Evolutionary conservation across 2,888 invertebrate genomes (phyloP), one percentile per base, ranked within the genome.

Genomic region (Exocentrus adspersus): DNA sequence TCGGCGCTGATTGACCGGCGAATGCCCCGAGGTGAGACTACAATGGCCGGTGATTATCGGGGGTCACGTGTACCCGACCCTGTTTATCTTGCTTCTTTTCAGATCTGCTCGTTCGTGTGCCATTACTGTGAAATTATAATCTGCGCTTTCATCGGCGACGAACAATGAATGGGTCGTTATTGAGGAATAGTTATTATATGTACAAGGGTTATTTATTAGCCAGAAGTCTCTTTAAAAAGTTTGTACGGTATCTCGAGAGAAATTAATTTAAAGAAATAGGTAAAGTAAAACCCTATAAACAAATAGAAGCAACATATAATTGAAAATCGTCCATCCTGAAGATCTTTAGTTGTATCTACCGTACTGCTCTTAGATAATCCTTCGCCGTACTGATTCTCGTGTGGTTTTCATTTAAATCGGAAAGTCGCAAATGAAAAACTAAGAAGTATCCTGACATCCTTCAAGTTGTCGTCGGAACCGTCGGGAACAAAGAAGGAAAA

Each of bases 1-100:
- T 77, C 75, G 76, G 67, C 69, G 70, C 72, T 80, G 79, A 81
- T 81, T 80, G 81, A 80, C 79, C 80, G 79, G 71, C 77, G 77
- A 78, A 78, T 76, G 67, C 75, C 75, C 77, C 71, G 77, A 80
- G 80, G 79, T 79, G 71, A 71, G 67, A 43, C 67, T 64, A 68
- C 70, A 79, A 79, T 75, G 70, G 70, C 70, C 75, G 77, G 78
- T 81, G 80, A 80, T 81, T 79, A 80, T 75, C 74, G 72, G 48
- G 63, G 70, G 75, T 69, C 77, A 75, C 73, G 76, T 73, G 77
- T 70, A 69, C 62, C 62, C 68, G 68, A 60, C 69, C 52, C 60
- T 76, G 77, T 78, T 78, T 79, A 71, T 75, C 71, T 74, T 77
- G 72, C 71, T 67, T 72, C 75, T 72, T 75, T 75, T 68, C 72